Evolutionary conservation across 2,113 vertebrate genomes (phyloP).

Genomic region (Odocoileus virginianus): DNA sequence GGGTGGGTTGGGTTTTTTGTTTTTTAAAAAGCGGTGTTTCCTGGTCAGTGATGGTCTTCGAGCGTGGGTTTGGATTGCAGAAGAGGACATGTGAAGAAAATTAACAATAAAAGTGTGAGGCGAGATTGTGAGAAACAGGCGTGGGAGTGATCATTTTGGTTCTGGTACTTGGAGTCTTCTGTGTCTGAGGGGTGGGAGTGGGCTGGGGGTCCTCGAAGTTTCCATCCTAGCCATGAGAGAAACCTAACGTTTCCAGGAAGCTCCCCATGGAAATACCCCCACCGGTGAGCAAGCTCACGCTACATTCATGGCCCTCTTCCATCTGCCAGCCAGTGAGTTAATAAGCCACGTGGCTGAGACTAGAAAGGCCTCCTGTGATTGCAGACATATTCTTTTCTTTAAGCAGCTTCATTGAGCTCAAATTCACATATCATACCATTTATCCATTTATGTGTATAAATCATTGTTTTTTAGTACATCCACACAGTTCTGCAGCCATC

Average conservation of each 20-base stretch:
- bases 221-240: background rate
- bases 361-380: background rate
- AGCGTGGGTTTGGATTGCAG: background rate
- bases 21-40: background rate
- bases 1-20: background rate
- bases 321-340: background rate
- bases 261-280: accelerated
- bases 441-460: background rate
- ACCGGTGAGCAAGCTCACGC: background rate
- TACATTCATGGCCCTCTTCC: background rate
- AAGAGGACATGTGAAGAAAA: constrained; percentile 69
- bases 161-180: background rate
- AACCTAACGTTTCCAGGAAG: background rate
- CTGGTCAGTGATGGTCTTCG: background rate
- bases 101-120: constrained; percentile 75
- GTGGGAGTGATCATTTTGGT: background rate
- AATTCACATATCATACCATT: background rate
- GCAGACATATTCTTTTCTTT: background rate
- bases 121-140: background rate
- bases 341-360: background rate
- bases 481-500: background rate
- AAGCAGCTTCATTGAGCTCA: background rate
- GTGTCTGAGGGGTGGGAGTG: background rate
- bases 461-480: no score
- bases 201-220: background rate